Base-by-base conservation (phyloP, 2,888 invertebrate species). In the Spodoptera exigua region DNA sequence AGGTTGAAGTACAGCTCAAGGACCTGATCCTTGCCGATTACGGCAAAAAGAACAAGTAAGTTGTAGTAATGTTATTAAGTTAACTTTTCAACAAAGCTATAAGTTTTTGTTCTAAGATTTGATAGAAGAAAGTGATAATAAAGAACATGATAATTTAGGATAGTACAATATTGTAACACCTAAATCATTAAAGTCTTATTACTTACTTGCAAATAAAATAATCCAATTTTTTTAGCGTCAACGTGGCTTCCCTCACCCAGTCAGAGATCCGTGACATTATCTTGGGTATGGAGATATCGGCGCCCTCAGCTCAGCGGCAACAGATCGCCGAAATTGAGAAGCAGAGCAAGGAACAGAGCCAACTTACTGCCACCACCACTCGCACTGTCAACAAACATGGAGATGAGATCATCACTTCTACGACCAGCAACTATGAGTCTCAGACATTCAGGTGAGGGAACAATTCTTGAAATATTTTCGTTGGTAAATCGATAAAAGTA, bases 301-400 rank as follows among this genome's bases (percentile, higher is more conserved):
- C 99, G 1, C 99, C 99, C 0, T 99, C 99, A 0, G 99, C 99
- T 0, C 99, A 99, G 85, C 95, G 99, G 43, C 99, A 99, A 88
- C 99, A 99, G 92, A 99, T 99, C 80, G 99, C 99, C 2, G 99
- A 99, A 93, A 99, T 99, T 76, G 99, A 99, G 92, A 99, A 99
- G 88, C 99, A 99, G 94, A 99, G 99, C 45, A 99, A 99, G 89
- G 99, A 99, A 87, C 99, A 99, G 92, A 97, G 97, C 16, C 99
- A 99, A 89, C 95, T 99, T 41, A 99, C 99, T 0, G 99, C 99
- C 0, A 99, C 99, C 2, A 99, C 99, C 0, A 99, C 99, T 0
- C 95, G 99, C 64, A 99, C 99, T 0, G 99, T 99, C 48, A 99
- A 99, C 94, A 99, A 99, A 88, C 99, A 99, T 83, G 99, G 99